A percentile compares a stretch with the other conserved stretches of the same genome.
Evolutionary conservation across 1,140 invertebrate species (phyloP).

Genomic region (Zaprionus ghesquierei): DNA sequence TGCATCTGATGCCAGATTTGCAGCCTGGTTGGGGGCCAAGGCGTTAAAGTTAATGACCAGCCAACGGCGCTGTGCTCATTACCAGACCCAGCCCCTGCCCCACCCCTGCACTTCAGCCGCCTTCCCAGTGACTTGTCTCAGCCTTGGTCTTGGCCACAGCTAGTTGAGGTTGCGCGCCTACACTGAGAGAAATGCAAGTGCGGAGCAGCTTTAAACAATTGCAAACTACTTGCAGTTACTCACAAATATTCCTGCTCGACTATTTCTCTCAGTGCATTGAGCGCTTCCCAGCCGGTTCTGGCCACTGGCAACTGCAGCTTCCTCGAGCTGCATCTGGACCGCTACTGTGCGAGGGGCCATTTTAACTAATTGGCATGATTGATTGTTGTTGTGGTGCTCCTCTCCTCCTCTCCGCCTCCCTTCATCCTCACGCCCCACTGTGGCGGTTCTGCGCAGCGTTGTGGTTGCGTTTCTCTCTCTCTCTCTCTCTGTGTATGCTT

Average conservation of each 20-base stretch:
- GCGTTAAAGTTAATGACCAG: conserved; percentile 44
- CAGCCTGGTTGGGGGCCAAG: conserved; percentile 21
- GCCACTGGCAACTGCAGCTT: conserved; percentile 31
- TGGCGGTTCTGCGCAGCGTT: conserved; percentile 7
- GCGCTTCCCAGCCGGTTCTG: conserved; percentile 26
- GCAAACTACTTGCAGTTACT: not conserved
- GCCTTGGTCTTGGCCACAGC: not conserved
- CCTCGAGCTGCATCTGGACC: conserved; percentile 30
- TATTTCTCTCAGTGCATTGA: conserved; percentile 2
- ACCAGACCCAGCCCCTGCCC: conserved; percentile 1
- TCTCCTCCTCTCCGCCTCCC: not conserved
- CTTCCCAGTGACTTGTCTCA: not conserved
- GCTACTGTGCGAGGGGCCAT: conserved; percentile 53
- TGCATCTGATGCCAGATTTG: conserved; percentile 30
- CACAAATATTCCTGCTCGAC: not conserved
- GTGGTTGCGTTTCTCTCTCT: conserved; percentile 35
- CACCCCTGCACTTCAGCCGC: too few relatives aligned
- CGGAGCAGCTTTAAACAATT: too few relatives aligned
- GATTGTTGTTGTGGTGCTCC: conserved; percentile 42
- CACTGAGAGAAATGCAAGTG: not conserved
- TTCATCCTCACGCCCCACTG: not conserved
- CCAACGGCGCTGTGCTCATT: conserved; percentile 33
- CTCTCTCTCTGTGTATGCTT: too few relatives aligned
- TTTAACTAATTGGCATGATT: conserved; percentile 67
- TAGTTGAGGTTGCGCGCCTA: not conserved